Evolutionary conservation across 2,797 vertebrate species (phyloP).

Genomic region (Amphiprion clarkii): DNA sequence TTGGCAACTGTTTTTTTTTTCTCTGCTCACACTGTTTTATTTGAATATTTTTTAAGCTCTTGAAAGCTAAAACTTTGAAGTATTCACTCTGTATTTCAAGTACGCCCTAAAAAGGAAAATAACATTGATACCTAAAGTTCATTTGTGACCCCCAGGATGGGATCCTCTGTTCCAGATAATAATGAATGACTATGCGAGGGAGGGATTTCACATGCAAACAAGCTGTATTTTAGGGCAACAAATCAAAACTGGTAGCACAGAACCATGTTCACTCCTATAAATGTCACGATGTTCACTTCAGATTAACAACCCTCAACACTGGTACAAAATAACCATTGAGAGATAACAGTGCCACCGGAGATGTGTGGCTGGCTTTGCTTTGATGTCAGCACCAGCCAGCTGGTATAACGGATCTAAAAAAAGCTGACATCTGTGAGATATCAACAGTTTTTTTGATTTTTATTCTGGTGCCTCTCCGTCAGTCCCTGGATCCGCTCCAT

Average conservation of each 20-base stretch:
- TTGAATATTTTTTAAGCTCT: neutral
- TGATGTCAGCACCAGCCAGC: neutral
- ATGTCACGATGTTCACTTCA: too few species aligned
- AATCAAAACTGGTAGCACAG: neutral
- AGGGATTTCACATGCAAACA: constrained; percentile 3
- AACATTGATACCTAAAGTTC: neutral
- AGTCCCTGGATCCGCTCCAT: neutral
- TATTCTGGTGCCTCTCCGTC: constrained; percentile 16
- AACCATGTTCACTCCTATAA: too few species aligned
- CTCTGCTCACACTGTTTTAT: neutral
- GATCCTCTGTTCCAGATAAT: neutral
- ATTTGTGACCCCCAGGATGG: neutral
- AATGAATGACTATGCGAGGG: neutral
- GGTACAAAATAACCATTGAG: too few species aligned
- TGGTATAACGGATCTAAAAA: neutral
- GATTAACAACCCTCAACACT: too few species aligned
- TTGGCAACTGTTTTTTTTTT: neutral
- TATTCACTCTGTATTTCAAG: too few species aligned
- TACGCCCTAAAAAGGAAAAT: neutral
- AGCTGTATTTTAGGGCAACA: neutral
- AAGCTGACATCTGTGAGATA: neutral
- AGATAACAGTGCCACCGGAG: too few species aligned
- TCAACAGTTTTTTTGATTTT: neutral
- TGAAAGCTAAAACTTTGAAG: neutral
- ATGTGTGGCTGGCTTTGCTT: neutral